Conservation (phyloP, 2,797 vertebrate genomes). For the Catharus ustulatus region DNA sequence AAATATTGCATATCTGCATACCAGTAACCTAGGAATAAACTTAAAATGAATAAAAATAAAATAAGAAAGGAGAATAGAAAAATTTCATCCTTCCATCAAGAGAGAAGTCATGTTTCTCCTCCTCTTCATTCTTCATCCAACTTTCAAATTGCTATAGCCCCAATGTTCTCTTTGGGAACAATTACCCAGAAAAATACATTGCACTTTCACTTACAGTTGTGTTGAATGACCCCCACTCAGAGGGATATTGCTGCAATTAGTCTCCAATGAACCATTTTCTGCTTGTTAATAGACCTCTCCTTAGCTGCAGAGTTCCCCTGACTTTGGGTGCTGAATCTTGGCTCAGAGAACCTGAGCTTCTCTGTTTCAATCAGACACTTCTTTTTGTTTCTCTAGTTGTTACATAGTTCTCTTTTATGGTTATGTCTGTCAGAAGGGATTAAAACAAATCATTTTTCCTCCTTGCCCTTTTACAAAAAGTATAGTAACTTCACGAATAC, state of each 20-base stretch:
- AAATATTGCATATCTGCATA: not conserved
- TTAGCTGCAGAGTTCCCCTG: not conserved
- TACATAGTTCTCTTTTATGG: not conserved
- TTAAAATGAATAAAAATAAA: not conserved
- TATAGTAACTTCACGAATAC: no score
- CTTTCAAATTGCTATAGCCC: not conserved
- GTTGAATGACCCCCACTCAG: not conserved
- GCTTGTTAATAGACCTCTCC: not conserved
- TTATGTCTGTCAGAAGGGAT: not conserved
- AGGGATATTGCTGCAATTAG: not conserved
- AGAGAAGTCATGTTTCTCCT: not conserved
- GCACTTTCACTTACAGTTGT: not conserved
- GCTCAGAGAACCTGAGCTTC: not conserved
- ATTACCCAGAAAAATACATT: not conserved
- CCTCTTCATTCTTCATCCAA: fast-evolving
- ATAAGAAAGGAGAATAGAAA: fast-evolving
- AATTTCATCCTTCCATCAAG: not conserved
- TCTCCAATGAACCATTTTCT: not conserved
- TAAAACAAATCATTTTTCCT: not conserved
- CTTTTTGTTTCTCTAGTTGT: not conserved
- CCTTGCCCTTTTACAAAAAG: not conserved
- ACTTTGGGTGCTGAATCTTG: not conserved
- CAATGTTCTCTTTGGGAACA: not conserved
- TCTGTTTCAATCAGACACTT: not conserved
- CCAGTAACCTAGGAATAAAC: not conserved